phyloP scores from a whole-genome alignment of 2,888 invertebrate species.

The Troilus luridus region DNA sequence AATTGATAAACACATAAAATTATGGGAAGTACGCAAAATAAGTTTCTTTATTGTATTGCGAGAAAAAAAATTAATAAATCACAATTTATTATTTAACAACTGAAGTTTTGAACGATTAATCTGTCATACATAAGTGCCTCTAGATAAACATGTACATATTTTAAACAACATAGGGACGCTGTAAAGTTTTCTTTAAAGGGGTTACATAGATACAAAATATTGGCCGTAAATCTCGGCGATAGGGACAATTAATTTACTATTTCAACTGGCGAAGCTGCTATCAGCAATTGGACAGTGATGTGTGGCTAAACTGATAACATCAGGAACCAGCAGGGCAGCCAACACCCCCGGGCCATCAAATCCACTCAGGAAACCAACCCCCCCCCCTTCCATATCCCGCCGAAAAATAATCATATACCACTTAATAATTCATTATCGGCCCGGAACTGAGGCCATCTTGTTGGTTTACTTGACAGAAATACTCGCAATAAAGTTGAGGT shows the following conservation, averaged over 20 bases:
- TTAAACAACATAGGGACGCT: conserved; percentile 3
- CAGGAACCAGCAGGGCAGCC: conserved; percentile 13
- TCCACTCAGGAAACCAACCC: not conserved
- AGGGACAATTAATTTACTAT: conserved; percentile 41
- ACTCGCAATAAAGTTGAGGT: not conserved
- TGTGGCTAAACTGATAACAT: conserved; percentile 28
- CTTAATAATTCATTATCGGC: conserved; percentile 33
- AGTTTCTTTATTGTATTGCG: too few relatives aligned
- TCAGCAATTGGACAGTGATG: conserved; percentile 31
- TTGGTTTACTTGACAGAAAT: not conserved
- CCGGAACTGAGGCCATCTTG: not conserved
- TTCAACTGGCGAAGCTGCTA: conserved; percentile 37
- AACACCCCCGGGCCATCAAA: conserved; percentile 40
- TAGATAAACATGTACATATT: not conserved
- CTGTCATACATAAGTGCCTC: not conserved
- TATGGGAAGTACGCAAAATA: too few relatives aligned
- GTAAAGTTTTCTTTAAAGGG: not conserved
- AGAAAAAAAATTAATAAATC: too few relatives aligned
- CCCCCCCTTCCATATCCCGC: not conserved
- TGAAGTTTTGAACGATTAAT: not conserved
- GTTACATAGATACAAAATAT: not conserved
- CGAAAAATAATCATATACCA: conserved; percentile 37
- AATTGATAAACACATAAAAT: too few relatives aligned
- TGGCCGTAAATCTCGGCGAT: conserved; percentile 30
- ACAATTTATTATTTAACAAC: too few relatives aligned